Conservation (phyloP, 2,888 invertebrate genomes). For the Melanotus villosus region DNA sequence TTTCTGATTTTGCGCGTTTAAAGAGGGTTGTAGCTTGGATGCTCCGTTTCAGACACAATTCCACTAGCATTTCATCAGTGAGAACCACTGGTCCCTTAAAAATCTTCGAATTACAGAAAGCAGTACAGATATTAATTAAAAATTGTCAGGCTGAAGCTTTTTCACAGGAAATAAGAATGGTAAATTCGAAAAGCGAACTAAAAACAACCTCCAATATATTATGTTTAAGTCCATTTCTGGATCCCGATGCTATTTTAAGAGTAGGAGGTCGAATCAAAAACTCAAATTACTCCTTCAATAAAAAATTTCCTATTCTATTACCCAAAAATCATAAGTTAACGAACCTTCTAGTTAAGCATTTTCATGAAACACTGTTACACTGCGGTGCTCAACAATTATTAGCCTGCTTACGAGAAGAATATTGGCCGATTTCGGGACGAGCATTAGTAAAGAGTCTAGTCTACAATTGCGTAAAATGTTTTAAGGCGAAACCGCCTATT, state of each 20-base stretch:
- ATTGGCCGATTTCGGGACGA: background rate
- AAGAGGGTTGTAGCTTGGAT: too few species aligned
- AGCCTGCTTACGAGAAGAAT: too few species aligned
- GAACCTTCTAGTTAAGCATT: too few species aligned
- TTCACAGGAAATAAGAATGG: background rate
- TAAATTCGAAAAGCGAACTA: background rate
- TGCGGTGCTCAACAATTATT: too few species aligned
- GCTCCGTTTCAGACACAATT: too few species aligned
- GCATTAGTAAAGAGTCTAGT: background rate
- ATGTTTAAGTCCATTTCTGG: background rate
- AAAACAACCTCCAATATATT: background rate
- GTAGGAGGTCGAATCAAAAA: background rate
- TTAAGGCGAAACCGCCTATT: conserved; percentile 1
- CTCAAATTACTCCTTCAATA: background rate
- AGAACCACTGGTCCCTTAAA: background rate
- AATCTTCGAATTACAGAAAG: background rate
- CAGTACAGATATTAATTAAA: background rate
- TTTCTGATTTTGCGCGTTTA: too few species aligned
- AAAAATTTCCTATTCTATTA: background rate
- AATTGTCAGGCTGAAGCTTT: background rate
- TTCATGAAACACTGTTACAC: too few species aligned
- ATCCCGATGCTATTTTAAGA: background rate
- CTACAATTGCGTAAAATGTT: too few species aligned
- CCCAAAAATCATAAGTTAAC: background rate
- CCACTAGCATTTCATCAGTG: too few species aligned